Evolutionary conservation across 2,797 vertebrate species (phyloP).

Genomic region (Graptemys geographica): DNA sequence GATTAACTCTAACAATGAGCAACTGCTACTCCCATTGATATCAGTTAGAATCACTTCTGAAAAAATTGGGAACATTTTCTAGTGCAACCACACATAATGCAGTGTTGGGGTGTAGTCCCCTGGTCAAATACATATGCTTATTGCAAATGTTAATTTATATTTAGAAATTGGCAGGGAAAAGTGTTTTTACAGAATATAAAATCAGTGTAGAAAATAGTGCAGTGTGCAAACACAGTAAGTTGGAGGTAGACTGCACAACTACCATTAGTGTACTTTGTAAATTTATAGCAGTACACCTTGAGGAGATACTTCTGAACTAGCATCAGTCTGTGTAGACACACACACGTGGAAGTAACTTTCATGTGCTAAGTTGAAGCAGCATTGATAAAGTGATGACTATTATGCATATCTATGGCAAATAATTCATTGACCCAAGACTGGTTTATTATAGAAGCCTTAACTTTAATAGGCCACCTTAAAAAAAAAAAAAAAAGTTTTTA

Average conservation of each 20-base stretch:
- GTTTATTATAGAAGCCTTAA: no score
- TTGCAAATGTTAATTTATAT: background rate
- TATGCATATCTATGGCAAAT: background rate
- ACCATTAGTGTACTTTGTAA: background rate
- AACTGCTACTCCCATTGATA: background rate
- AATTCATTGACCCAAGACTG: background rate
- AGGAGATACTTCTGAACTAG: background rate
- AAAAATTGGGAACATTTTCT: background rate
- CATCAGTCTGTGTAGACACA: background rate
- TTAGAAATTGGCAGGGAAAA: background rate
- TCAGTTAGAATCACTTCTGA: background rate
- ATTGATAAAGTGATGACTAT: background rate
- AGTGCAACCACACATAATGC: background rate
- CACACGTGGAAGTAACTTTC: background rate
- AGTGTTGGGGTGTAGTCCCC: background rate
- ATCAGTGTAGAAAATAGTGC: background rate
- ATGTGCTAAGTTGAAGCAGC: background rate
- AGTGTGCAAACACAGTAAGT: background rate
- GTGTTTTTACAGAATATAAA: background rate
- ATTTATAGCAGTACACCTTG: background rate
- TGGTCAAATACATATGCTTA: background rate
- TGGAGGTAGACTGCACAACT: background rate
- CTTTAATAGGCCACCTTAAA: background rate
- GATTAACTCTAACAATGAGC: fast-evolving
- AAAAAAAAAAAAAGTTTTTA: background rate